These are phyloP conservation scores for Melinaea menophilus DNA, from an alignment of 2,888 invertebrate genomes.

Conservation along the genomic window DNA sequence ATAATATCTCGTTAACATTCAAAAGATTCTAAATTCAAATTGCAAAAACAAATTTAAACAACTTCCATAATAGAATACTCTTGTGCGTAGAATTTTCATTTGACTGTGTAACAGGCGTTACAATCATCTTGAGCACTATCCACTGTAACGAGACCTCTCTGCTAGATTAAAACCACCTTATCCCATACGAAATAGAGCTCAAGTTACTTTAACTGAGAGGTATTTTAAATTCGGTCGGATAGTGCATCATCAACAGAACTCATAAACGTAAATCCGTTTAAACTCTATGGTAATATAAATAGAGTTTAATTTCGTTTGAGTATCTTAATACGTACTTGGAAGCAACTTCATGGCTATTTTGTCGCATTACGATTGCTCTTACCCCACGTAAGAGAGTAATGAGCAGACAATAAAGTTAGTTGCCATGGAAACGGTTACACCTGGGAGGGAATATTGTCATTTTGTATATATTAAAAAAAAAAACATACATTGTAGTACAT, in stretches of 20 bases:
- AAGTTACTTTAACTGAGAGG: slow-evolving; percentile 8
- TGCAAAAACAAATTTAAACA: slow-evolving; percentile 31
- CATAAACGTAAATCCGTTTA: slow-evolving; percentile 9
- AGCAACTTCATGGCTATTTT: slow-evolving; percentile 37
- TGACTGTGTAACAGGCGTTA: slow-evolving; percentile 53
- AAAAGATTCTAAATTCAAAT: no score
- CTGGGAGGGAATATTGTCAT: not conserved
- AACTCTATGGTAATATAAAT: slow-evolving; percentile 15
- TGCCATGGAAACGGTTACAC: slow-evolving; percentile 27
- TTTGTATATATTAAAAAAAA: no score
- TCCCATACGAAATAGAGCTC: not conserved
- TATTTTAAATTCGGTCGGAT: slow-evolving; percentile 25
- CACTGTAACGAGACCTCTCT: slow-evolving; percentile 28
- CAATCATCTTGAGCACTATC: slow-evolving; percentile 45
- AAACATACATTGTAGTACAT: no score
- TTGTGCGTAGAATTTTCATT: slow-evolving; percentile 58
- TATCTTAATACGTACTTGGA: slow-evolving; percentile 21
- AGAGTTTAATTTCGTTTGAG: slow-evolving; percentile 18
- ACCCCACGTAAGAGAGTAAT: slow-evolving; percentile 36
- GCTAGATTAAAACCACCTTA: slow-evolving; percentile 10
- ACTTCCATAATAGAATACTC: slow-evolving; percentile 37
- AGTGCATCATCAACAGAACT: slow-evolving; percentile 36
- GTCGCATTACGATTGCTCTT: slow-evolving; percentile 31
- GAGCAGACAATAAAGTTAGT: slow-evolving; percentile 44
- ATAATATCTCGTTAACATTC: no score